Evolutionary conservation across 2,797 vertebrate species (phyloP).

Genomic region (Pseudomugil gertrudae): DNA sequence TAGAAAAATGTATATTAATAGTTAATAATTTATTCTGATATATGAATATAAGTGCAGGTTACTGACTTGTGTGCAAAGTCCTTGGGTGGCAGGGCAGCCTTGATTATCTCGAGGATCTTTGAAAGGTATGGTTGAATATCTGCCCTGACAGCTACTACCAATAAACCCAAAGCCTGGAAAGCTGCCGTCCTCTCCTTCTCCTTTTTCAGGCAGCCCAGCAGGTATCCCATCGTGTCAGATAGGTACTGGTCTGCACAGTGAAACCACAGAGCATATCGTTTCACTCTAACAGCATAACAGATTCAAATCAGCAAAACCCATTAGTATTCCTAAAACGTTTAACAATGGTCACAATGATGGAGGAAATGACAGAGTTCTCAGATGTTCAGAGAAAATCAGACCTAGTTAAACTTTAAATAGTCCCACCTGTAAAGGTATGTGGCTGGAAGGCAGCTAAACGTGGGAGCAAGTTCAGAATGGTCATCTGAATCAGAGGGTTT

Average conservation of each 20-base stretch:
- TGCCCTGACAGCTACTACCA: constrained; percentile 92
- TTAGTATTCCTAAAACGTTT: not conserved
- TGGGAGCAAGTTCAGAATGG: constrained; percentile 93
- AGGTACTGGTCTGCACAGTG: constrained; percentile 89
- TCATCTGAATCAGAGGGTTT: constrained; percentile 98
- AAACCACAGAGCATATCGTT: constrained; percentile 2
- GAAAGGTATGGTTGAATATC: constrained; percentile 94
- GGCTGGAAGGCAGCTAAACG: constrained; percentile 95
- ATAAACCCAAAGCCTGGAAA: constrained; percentile 94
- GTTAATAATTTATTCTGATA: not conserved
- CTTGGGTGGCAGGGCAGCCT: constrained; percentile 94
- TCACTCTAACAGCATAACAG: not conserved
- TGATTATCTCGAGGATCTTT: constrained; percentile 96
- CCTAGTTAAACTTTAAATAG: not conserved
- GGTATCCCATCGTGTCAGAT: constrained; percentile 95
- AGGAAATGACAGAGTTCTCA: not conserved
- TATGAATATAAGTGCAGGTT: not conserved
- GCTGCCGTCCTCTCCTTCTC: constrained; percentile 96
- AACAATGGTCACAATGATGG: not conserved
- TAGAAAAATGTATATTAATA: not conserved
- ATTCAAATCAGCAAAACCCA: not conserved
- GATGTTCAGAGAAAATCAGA: not conserved
- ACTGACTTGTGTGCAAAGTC: constrained; percentile 98
- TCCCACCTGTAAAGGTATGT: constrained; percentile 91
- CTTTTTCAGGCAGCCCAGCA: constrained; percentile 94